Percentiles rank a stretch among this genome's conserved stretches.
Conservation (phyloP, 2,888 invertebrate genomes). For the Cheilosia urbana region DNA sequence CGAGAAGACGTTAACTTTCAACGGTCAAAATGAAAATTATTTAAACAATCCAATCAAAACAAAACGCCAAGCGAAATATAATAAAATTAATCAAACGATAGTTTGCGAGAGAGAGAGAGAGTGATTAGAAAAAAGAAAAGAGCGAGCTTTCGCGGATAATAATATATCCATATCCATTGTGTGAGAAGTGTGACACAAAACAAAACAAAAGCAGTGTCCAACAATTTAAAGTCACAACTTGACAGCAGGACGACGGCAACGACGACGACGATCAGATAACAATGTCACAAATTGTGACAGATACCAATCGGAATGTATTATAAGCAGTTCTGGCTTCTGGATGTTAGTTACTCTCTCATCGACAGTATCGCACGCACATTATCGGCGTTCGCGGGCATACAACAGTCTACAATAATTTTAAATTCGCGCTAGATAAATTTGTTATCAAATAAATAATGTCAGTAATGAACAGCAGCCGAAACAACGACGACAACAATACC, state of each 20-base stretch:
- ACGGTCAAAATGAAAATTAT: neutral
- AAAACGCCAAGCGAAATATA: slow-evolving; percentile 49
- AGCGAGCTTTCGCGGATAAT: slow-evolving; percentile 59
- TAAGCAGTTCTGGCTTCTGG: slow-evolving; percentile 36
- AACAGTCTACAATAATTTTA: slow-evolving; percentile 15
- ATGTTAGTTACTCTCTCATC: slow-evolving; percentile 34
- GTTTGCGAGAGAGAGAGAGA: slow-evolving; percentile 25
- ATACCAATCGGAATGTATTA: slow-evolving; percentile 46
- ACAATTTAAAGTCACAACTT: slow-evolving; percentile 21
- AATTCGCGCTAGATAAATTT: slow-evolving; percentile 49
- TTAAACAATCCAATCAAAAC: slow-evolving; percentile 46
- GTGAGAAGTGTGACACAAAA: slow-evolving; percentile 54
- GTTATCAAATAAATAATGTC: slow-evolving; percentile 70
- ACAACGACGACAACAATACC: slow-evolving; percentile 34
- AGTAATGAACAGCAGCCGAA: slow-evolving; percentile 60
- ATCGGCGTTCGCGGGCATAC: slow-evolving; percentile 14
- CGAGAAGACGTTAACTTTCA: slow-evolving; percentile 51
- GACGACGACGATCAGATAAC: slow-evolving; percentile 28
- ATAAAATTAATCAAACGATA: slow-evolving; percentile 27
- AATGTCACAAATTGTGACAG: slow-evolving; percentile 59
- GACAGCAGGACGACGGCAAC: slow-evolving; percentile 25
- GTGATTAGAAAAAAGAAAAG: slow-evolving; percentile 5
- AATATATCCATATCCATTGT: slow-evolving; percentile 46
- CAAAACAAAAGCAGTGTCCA: slow-evolving; percentile 61
- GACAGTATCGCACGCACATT: slow-evolving; percentile 31